These are phyloP conservation scores for Calycopis cecrops DNA, from an alignment of 1,140 invertebrate genomes.

Conservation along the genomic window DNA sequence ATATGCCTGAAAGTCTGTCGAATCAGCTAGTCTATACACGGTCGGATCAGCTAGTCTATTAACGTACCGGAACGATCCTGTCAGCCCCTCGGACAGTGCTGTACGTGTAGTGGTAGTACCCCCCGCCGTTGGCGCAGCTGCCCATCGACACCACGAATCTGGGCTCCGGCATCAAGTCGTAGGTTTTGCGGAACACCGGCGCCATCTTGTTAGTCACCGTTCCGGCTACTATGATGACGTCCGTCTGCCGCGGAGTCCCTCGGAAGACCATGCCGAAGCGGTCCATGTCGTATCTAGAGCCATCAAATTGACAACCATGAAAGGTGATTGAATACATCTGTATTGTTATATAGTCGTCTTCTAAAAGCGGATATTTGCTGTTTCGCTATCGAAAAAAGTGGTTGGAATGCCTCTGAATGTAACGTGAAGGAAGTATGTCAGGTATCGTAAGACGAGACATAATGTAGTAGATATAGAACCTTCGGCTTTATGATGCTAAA, in stretches of 20 bases:
- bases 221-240: constrained; percentile 87
- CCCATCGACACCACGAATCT: constrained; percentile 94
- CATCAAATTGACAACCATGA: neutral
- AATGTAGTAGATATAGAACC: too few species aligned
- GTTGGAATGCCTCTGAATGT: too few species aligned
- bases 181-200: constrained; percentile 88
- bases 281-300: constrained; percentile 76
- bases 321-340: neutral
- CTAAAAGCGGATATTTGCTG: too few species aligned
- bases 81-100: constrained; percentile 90
- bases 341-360: too few species aligned
- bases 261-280: constrained; percentile 78
- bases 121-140: constrained; percentile 94
- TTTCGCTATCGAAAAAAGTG: too few species aligned
- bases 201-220: constrained; percentile 90
- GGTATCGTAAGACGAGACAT: too few species aligned
- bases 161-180: constrained; percentile 90
- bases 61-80: constrained; percentile 70
- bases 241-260: constrained; percentile 89
- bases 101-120: constrained; percentile 96
- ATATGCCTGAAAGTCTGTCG: too few species aligned
- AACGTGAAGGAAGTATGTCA: too few species aligned
- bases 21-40: too few species aligned
- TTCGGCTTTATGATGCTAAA: too few species aligned
- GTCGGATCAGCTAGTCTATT: too few species aligned